These are phyloP conservation scores for Nylanderia fulva DNA, from an alignment of 1,140 invertebrate species.

Conservation along the genomic window DNA sequence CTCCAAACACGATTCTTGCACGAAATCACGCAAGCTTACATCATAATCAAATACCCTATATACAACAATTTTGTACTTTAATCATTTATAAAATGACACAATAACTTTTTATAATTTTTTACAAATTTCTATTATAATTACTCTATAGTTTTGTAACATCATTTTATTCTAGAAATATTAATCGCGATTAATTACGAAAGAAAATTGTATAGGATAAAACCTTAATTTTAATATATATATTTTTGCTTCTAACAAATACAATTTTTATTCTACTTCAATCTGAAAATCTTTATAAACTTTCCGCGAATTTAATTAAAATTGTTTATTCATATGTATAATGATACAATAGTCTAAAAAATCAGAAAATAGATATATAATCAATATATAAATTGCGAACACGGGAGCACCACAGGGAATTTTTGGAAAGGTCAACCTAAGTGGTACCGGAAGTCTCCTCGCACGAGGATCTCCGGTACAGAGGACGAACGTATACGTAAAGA, in stretches of 20 bases:
- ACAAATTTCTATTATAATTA: not conserved
- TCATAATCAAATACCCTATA: too few relatives aligned
- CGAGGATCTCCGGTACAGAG: slow-evolving; percentile 23
- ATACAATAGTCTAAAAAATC: not conserved
- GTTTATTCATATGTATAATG: not conserved
- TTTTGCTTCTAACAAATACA: not conserved
- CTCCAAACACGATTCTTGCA: not conserved
- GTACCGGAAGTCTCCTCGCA: slow-evolving; percentile 35
- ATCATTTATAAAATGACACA: not conserved
- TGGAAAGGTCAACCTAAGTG: slow-evolving; percentile 32
- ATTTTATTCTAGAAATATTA: not conserved
- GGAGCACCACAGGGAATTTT: slow-evolving; percentile 23
- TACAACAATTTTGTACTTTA: not conserved
- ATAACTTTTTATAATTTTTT: not conserved
- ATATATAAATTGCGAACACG: not conserved
- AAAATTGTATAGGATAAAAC: not conserved
- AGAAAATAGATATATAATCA: not conserved
- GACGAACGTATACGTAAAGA: slow-evolving; percentile 62
- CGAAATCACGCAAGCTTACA: slow-evolving; percentile 7
- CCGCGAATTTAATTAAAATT: not conserved
- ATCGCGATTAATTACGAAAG: not conserved
- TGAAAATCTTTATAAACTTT: not conserved
- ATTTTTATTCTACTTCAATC: not conserved
- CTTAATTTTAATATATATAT: not conserved
- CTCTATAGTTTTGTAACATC: not conserved